phyloP scores from a whole-genome alignment of 1,140 invertebrate species.

The Temnothorax curvispinosus region DNA sequence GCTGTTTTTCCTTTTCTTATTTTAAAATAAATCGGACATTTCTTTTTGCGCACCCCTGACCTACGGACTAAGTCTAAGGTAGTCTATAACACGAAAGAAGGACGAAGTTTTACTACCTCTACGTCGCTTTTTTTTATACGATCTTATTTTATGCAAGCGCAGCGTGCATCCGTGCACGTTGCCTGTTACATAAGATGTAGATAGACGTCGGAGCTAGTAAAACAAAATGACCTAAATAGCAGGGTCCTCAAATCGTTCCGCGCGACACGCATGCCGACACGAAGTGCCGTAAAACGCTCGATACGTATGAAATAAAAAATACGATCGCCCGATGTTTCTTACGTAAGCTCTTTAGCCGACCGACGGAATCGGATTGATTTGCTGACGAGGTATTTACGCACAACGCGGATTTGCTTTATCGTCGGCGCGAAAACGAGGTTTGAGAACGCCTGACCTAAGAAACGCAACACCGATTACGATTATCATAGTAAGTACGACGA shows the following conservation, averaged over 20 bases:
- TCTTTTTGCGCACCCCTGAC: conserved; percentile 28
- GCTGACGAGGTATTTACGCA: conserved; percentile 9
- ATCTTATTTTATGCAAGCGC: conserved; percentile 28
- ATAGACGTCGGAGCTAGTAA: conserved; percentile 26
- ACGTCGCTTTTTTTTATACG: conserved; percentile 21
- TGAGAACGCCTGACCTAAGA: conserved; percentile 19
- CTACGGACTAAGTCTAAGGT: conserved; percentile 47
- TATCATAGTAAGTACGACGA: conserved; percentile 37
- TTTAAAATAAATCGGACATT: background rate
- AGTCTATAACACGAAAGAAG: conserved; percentile 45
- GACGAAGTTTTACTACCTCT: conserved; percentile 39
- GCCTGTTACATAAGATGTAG: background rate
- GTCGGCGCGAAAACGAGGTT: conserved; percentile 7
- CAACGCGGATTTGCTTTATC: background rate
- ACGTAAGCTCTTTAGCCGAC: background rate
- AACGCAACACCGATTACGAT: conserved; percentile 45
- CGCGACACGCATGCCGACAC: background rate
- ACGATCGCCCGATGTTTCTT: conserved; percentile 5
- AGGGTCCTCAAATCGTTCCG: conserved; percentile 25
- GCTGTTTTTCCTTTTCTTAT: background rate
- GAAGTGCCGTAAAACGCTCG: background rate
- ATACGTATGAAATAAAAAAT: conserved; percentile 6
- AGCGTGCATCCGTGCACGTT: conserved; percentile 32
- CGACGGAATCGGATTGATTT: background rate
- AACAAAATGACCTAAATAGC: conserved; percentile 21